Evolutionary conservation across 1,140 invertebrate species (phyloP), one percentile per base, ranked within the genome.

Genomic region (Bombus pyrosoma): DNA sequence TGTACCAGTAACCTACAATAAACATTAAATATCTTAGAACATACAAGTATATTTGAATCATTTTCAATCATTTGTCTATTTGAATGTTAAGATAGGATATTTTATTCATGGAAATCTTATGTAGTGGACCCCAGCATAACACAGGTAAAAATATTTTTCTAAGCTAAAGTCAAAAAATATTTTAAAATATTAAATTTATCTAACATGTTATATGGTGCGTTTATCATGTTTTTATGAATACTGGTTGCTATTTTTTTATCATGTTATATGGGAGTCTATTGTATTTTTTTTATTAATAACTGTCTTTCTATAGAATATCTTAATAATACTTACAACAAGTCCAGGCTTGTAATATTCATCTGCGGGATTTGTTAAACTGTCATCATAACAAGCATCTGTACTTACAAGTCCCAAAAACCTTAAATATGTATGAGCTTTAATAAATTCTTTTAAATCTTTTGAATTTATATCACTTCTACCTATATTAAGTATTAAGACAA

Each of bases 341-440:
- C 95, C 90, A 71, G 93, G 87, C 87, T 91, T 95, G 85, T 94
- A 96, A 85, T 95, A 93, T 72, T 93, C 92, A 85, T 96, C 93
- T 53, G 89, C 85, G 0, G 95, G 93, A 94, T 96, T 95, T 64
- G 92, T 94, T 86, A 97, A 96, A 92, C 96, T 95, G 76, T 96
- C 95, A 82, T 96, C 96, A 85, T 95, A 96, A 92, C 97, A 97
- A 78, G 95, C 95, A 79, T 96, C 95, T 64, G 96, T 96, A 91
- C 96, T 94, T 72, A 97, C 95, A 79, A 97, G 93, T 18, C 97
- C 97, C 81, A 97, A 93, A 93, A 97, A 97, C 90, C 92, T 93
- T 79, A 97, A 89, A 81, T 95, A 86, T 62, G 92, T 92, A 92
- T 96, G 96, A 39, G 92, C 90, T 81, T 94, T 93, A 32, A 96